Evolutionary conservation across 2,797 vertebrate species (phyloP), one percentile per base, ranked within the genome.

Genomic region (Bufotes viridis): DNA sequence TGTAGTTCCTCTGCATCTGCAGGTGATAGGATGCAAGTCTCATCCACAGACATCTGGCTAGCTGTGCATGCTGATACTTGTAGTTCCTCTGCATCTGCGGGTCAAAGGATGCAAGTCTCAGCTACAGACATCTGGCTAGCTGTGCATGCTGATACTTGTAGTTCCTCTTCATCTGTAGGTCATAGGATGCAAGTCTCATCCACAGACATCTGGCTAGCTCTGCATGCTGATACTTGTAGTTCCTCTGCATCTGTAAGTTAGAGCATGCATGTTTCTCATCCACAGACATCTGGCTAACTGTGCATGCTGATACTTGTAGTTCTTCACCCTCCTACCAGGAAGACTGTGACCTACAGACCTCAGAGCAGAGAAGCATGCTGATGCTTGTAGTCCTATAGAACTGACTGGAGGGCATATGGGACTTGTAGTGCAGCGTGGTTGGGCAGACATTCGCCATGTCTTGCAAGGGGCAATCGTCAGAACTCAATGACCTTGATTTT

Each of bases 301-400:
- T 4, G 11, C 13, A 70, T 74, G 70, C 29, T 74, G 70, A 49
- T 34, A 76, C 74, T 76, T 81, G 29, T 63, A 81, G 79, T 75
- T 6, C 72, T 74, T 12, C 34, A 51, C 49, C 42, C 20, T 74
- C 17, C 69, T 18, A 15, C 26, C 61, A n/a, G 61, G 29, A 34
- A 34, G 29, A 2, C 29, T 34, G 29, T 34, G 29, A 34, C 3
- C 29, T 18, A n/a, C 7, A 22, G 61, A n/a, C 8, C 15, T 63
- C 65, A 15, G 65, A 15, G n/a, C 2, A 15, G 34, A 17, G 49
- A 2, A 14, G 42, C 12, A 12, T 51, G 22, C 74, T 76, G 74
- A 14, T 13, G 22, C 49, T 53, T 76, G 74, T 76, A 76, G 72
- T 75, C 8, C 70, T 24, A 24, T 67, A 67, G 69, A 18, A 34